Conservation (phyloP, 2,797 vertebrate genomes). For the Myiotriccus ornatus region DNA sequence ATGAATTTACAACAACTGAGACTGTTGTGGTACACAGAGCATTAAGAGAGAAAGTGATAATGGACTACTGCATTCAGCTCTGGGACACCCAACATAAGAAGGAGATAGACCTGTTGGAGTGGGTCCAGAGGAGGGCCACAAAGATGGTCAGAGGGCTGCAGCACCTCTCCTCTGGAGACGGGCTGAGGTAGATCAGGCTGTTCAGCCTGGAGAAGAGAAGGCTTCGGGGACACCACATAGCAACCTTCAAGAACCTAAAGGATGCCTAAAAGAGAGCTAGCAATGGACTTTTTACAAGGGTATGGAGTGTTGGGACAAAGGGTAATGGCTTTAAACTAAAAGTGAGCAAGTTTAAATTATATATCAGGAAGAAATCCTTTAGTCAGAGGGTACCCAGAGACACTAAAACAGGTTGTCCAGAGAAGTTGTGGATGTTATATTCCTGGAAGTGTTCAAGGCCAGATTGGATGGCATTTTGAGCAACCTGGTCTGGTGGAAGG, state of each 20-base stretch:
- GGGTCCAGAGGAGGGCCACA: not conserved
- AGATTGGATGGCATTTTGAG: not conserved
- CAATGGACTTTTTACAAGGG: not conserved
- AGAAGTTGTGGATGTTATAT: not conserved
- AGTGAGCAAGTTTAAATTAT: not conserved
- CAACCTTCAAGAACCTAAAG: not conserved
- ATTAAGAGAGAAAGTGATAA: not conserved
- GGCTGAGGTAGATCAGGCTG: not conserved
- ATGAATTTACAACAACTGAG: not conserved
- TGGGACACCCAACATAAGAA: not conserved
- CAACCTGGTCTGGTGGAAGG: not conserved
- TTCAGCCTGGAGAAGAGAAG: not conserved
- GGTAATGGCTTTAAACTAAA: not conserved
- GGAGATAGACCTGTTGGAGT: not conserved
- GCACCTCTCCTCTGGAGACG: not conserved
- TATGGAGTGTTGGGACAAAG: not conserved
- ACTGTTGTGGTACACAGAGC: not conserved
- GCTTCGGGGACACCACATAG: not conserved
- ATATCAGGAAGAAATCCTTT: not conserved
- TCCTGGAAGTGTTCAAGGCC: not conserved
- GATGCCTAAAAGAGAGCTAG: not conserved
- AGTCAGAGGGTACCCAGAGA: not conserved
- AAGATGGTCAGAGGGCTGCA: not conserved
- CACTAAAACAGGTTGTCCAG: not conserved
- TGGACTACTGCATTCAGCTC: not conserved